Percentiles rank a stretch among this genome's conserved stretches.
Evolutionary conservation across 2,888 invertebrate genomes (phyloP).

Genomic region (Dione vanillae): DNA sequence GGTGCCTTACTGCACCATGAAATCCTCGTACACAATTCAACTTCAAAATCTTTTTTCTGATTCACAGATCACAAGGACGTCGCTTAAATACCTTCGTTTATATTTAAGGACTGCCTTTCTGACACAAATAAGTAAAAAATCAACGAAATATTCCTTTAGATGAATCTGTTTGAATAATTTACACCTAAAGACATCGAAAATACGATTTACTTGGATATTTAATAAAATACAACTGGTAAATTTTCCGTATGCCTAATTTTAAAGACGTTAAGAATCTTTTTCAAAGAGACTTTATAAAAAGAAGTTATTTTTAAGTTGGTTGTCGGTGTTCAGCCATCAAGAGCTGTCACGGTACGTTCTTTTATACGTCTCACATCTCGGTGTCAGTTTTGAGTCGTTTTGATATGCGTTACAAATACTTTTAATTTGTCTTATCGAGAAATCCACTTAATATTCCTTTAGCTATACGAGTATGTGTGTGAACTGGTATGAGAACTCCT

Average conservation of each 20-base stretch:
- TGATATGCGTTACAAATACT: slow-evolving; percentile 61
- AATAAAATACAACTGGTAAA: slow-evolving; percentile 44
- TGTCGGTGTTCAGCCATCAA: slow-evolving; percentile 35
- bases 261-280: slow-evolving; percentile 45
- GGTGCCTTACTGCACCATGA: background rate
- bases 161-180: slow-evolving; percentile 80
- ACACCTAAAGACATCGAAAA: slow-evolving; percentile 74
- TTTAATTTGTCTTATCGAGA: slow-evolving; percentile 64
- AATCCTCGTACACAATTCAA: slow-evolving; percentile 29
- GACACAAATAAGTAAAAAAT: slow-evolving; percentile 62
- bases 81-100: slow-evolving; percentile 66
- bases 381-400: slow-evolving; percentile 65
- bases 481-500: background rate
- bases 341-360: slow-evolving; percentile 50
- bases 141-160: slow-evolving; percentile 66
- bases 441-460: background rate
- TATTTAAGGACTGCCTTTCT: slow-evolving; percentile 71
- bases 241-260: slow-evolving; percentile 47
- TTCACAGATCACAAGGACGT: slow-evolving; percentile 35
- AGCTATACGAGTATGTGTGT: background rate
- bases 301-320: slow-evolving; percentile 22
- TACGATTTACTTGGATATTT: slow-evolving; percentile 54
- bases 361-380: slow-evolving; percentile 68
- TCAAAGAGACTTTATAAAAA: slow-evolving; percentile 36
- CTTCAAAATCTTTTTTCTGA: slow-evolving; percentile 33